phyloP scores from a whole-genome alignment of 2,888 invertebrate genomes.

The Drosophila eohydei region DNA sequence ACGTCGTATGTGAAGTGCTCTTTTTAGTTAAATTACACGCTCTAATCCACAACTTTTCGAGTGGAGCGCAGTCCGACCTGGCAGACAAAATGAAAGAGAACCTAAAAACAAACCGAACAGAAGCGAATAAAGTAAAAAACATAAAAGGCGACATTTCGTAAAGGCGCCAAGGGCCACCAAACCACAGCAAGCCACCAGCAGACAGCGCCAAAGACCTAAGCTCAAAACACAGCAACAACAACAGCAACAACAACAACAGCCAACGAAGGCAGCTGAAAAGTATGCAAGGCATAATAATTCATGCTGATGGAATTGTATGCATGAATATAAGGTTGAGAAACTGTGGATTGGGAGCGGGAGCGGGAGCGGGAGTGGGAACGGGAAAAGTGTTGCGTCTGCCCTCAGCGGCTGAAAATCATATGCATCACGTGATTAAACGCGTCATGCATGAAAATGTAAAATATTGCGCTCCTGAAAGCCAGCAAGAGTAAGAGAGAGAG shows the following conservation, averaged over 20 bases:
- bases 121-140: slow-evolving; percentile 47
- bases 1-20: slow-evolving; percentile 56
- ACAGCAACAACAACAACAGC: slow-evolving; percentile 27
- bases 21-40: slow-evolving; percentile 77
- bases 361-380: neutral
- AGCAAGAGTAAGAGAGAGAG: slow-evolving; percentile 4
- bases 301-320: slow-evolving; percentile 80
- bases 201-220: slow-evolving; percentile 69
- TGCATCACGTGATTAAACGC: slow-evolving; percentile 83
- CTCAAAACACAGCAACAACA: slow-evolving; percentile 28
- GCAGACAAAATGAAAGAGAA: slow-evolving; percentile 19
- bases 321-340: slow-evolving; percentile 40
- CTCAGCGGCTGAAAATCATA: slow-evolving; percentile 75
- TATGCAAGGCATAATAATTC: slow-evolving; percentile 81
- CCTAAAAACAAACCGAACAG: slow-evolving; percentile 35
- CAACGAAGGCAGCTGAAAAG: slow-evolving; percentile 44
- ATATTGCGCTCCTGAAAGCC: slow-evolving; percentile 60
- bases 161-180: slow-evolving; percentile 65
- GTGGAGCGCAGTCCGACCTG: slow-evolving; percentile 36
- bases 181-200: slow-evolving; percentile 51
- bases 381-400: slow-evolving; percentile 38
- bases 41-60: slow-evolving; percentile 75
- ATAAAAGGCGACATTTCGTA: slow-evolving; percentile 74
- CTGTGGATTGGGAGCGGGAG: slow-evolving; percentile 4
- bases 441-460: slow-evolving; percentile 83